Evolutionary conservation across 2,797 vertebrate genomes (phyloP), one percentile per base, ranked within the genome.

Genomic region (Spinus olivaceus): DNA sequence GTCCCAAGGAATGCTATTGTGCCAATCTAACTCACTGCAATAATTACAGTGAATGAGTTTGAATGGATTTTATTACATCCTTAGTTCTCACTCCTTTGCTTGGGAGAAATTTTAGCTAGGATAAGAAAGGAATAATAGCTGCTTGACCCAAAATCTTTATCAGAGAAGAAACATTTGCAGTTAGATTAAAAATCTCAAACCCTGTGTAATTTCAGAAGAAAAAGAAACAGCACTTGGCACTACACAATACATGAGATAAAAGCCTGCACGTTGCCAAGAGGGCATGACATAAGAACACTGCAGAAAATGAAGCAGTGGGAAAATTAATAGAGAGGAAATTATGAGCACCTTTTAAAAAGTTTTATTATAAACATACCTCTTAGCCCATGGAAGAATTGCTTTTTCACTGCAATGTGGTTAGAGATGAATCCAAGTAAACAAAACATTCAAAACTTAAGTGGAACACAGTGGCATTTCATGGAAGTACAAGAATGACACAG

Each of bases 81-180:
- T 72, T 12, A 8, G 12, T 90, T 83, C 63, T 84, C 44, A 41
- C 4, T 78, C 30, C 76, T 93, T 53, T 73, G 49, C 77, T 80
- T 92, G 28, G 19, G 59, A 73, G 41, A 67, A 77, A 92, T 84
- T 86, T 88, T 27, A 53, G 54, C 30, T 64, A n/a, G 67, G 20
- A 64, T 71, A 80, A 72, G 42, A 90, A 82, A 46, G 59, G 14
- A 91, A 59, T 86, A 90, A 90, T 63, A 81, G 30, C 47, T 86
- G 16, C 56, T 66, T 82, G 60, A 88, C 81, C 27, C 41, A 86
- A 94, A 93, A 94, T 86, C 56, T 86, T 92, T 88, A 95, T 93
- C 78, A 86, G 67, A 88, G 46, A 72, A 92, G 22, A 93, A 95
- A 76, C 30, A 88, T 69, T 86, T 85, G 33, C 56, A 53, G 77